Evolutionary conservation across 2,113 vertebrate genomes (phyloP), one percentile per base, ranked within the genome.

Genomic region (Epinephelus moara): DNA sequence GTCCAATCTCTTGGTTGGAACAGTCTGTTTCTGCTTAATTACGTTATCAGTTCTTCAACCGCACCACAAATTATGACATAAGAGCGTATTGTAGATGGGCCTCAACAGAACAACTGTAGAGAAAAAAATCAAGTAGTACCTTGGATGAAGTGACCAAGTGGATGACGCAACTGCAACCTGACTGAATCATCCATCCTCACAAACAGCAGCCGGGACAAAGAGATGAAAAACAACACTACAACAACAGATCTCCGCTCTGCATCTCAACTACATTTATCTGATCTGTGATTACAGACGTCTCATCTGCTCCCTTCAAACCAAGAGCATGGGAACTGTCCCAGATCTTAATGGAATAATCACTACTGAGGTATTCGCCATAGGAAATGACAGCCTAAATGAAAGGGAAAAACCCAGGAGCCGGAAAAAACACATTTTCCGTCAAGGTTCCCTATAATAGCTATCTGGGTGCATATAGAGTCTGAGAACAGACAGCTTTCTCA

Each of bases 271-370:
- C 27, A 6, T 75, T 80, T 61, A 56, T 69, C 82, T 66, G 70
- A 83, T 81, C 53, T 80, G 70, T 81, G 85, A 89, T 78, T 81
- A 87, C 74, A 85, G 72, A 72, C 45, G 27, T 88, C 85, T 90
- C 76, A 66, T 86, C 71, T 61, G 76, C 75, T 49, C 56, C 17
- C 62, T 81, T 85, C 60, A 80, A 84, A 78, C 73, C 57, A 13
- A 70, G 37, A 84, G 74, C 75, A 82, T 80, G 82, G 83, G 89
- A 89, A 85, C 60, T 15, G 64, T 82, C 85, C 81, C 85, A 84
- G 75, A 90, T 85, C 85, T 89, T 88, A 88, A 91, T 82, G 80
- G 78, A 89, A 89, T 92, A 92, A 92, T 89, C 68, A 90, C 90
- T 82, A 74, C 70, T 64, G 80, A 88, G 77, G 62, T 79, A 85